Percentiles rank a stretch among this genome's conserved stretches.
Conservation (phyloP, 2,113 vertebrate species). For the Cnemophilus loriae region DNA sequence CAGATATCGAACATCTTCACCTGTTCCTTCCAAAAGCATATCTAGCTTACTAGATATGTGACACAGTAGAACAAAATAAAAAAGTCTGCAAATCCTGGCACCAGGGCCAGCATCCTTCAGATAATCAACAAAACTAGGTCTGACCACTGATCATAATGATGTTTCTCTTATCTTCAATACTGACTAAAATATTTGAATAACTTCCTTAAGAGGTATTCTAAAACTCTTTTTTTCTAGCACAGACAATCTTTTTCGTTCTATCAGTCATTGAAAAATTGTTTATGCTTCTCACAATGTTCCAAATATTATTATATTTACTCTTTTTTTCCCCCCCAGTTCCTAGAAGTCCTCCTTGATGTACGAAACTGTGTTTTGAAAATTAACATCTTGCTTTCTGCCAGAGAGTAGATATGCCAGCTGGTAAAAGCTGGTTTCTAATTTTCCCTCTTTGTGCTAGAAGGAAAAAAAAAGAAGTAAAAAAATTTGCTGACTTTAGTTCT, state of each 20-base stretch:
- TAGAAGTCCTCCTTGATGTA: background rate
- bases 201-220: background rate
- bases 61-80: background rate
- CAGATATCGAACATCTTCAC: background rate
- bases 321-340: background rate
- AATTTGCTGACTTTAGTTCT: conserved; percentile 11
- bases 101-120: background rate
- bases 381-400: background rate
- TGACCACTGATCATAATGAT: background rate
- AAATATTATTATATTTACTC: background rate
- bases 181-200: background rate
- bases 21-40: background rate
- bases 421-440: background rate
- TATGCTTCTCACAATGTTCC: background rate
- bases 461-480: background rate
- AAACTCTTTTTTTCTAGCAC: background rate
- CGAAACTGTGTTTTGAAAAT: background rate
- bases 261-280: background rate
- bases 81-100: background rate
- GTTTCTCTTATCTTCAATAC: background rate
- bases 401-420: background rate
- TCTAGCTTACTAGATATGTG: background rate
- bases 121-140: background rate
- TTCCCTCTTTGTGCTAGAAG: background rate
- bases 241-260: background rate